Evolutionary conservation across 1,140 invertebrate species (phyloP).

Genomic region (Hyles vespertilio): DNA sequence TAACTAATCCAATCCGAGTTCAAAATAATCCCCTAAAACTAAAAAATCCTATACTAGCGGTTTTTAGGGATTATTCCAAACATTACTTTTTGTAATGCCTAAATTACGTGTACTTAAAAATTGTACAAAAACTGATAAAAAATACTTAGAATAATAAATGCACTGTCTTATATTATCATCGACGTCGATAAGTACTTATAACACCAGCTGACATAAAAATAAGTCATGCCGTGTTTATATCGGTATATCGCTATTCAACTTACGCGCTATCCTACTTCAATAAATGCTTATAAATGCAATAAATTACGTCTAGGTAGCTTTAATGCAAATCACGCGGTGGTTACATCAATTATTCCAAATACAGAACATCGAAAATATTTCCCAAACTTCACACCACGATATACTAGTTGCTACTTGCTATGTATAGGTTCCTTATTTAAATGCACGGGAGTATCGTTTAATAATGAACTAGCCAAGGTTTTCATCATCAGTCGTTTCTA

Average conservation of each 20-base stretch:
- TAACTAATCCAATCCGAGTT: slow-evolving; percentile 25
- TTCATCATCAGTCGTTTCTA: slow-evolving; percentile 56
- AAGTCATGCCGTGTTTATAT: too few relatives aligned
- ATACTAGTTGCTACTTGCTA: neutral
- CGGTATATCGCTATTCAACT: too few relatives aligned
- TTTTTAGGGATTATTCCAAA: slow-evolving; percentile 68
- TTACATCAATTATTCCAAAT: slow-evolving; percentile 42
- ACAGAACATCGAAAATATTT: slow-evolving; percentile 22
- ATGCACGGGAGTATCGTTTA: slow-evolving; percentile 2
- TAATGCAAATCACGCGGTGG: slow-evolving; percentile 66
- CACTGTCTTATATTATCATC: slow-evolving; percentile 25
- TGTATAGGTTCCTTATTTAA: neutral
- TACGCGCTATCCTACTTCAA: slow-evolving; percentile 46
- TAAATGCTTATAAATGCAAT: slow-evolving; percentile 72
- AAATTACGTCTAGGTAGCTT: slow-evolving; percentile 43
- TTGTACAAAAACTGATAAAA: slow-evolving; percentile 37
- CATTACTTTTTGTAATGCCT: slow-evolving; percentile 22
- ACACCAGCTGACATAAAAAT: too few relatives aligned
- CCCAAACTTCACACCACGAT: slow-evolving; percentile 40
- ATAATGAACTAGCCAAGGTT: slow-evolving; percentile 26
- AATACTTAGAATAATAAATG: slow-evolving; percentile 45
- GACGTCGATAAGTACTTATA: slow-evolving; percentile 32
- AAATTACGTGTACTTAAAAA: slow-evolving; percentile 27
- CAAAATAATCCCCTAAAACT: slow-evolving; percentile 69
- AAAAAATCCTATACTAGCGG: slow-evolving; percentile 17